Evolutionary conservation across 2,888 invertebrate genomes (phyloP).

Genomic region (Bellardia bayeri): DNA sequence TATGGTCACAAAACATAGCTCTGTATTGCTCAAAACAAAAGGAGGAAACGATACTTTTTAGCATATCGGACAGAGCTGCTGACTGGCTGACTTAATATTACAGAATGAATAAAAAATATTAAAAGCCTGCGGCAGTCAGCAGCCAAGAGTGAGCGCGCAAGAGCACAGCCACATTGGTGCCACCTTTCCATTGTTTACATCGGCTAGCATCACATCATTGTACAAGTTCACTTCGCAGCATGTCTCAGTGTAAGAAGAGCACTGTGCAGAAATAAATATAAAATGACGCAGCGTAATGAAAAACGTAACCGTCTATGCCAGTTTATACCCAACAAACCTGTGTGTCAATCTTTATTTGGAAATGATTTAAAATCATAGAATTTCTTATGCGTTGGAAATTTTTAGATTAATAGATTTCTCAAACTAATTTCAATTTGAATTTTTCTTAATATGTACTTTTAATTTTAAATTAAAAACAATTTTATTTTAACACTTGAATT

Average conservation of each 20-base stretch:
- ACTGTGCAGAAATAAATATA: slow-evolving; percentile 34
- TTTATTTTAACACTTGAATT: too few species aligned
- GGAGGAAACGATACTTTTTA: slow-evolving; percentile 69
- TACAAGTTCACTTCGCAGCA: slow-evolving; percentile 56
- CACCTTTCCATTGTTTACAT: slow-evolving; percentile 73
- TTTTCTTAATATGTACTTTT: too few species aligned
- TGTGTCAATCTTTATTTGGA: not conserved
- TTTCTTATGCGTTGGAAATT: too few species aligned
- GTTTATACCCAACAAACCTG: not conserved
- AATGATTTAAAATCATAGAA: too few species aligned
- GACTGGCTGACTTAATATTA: slow-evolving; percentile 69
- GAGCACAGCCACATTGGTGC: slow-evolving; percentile 73
- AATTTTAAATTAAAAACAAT: too few species aligned
- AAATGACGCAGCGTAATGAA: slow-evolving; percentile 49
- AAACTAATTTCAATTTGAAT: too few species aligned
- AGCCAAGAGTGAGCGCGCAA: slow-evolving; percentile 71
- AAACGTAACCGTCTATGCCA: slow-evolving; percentile 41
- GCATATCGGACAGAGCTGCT: slow-evolving; percentile 72
- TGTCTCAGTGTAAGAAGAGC: slow-evolving; percentile 41
- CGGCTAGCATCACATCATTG: slow-evolving; percentile 61
- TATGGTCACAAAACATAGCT: slow-evolving; percentile 58
- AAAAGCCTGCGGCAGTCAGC: slow-evolving; percentile 65
- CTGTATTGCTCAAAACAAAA: slow-evolving; percentile 59
- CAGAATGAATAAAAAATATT: slow-evolving; percentile 53
- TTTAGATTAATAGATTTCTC: too few species aligned